A percentile compares a stretch with the other conserved stretches of the same genome.
phyloP scores from a whole-genome alignment of 2,113 vertebrate species.

The Pachyramphus minor region DNA sequence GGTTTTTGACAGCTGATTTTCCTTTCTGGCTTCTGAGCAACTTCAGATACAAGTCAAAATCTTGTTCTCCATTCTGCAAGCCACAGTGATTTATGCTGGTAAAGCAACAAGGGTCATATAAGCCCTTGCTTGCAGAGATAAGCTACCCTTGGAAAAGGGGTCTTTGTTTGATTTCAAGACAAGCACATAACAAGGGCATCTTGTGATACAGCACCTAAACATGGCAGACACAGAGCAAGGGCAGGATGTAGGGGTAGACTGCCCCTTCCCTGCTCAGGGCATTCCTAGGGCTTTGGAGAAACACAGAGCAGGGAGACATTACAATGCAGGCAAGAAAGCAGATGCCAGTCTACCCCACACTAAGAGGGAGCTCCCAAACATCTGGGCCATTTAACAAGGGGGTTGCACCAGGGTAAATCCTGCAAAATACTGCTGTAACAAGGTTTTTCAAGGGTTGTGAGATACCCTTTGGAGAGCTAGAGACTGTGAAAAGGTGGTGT shows the following conservation, averaged over 20 bases:
- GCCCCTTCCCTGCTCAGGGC: not conserved
- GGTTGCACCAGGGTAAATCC: not conserved
- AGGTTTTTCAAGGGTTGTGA: not conserved
- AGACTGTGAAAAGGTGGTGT: not conserved
- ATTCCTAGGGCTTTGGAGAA: not conserved
- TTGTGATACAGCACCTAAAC: not conserved
- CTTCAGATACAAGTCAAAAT: not conserved
- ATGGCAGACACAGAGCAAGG: not conserved
- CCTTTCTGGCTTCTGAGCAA: not conserved
- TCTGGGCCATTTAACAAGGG: not conserved
- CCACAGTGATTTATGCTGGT: not conserved
- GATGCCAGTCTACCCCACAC: rapidly evolving
- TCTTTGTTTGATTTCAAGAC: not conserved
- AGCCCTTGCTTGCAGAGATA: not conserved
- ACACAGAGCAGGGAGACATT: not conserved
- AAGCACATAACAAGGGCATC: not conserved
- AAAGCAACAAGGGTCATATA: not conserved
- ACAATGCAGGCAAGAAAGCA: not conserved
- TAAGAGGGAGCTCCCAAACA: not conserved
- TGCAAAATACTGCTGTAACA: not conserved
- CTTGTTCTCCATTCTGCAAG: not conserved
- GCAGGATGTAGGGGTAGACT: rapidly evolving
- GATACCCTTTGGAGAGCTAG: not conserved
- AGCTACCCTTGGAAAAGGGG: not conserved
- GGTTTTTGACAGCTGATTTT: not conserved